Evolutionary conservation across 2,888 invertebrate species (phyloP).

Genomic region (Gandaritis pyraliata): DNA sequence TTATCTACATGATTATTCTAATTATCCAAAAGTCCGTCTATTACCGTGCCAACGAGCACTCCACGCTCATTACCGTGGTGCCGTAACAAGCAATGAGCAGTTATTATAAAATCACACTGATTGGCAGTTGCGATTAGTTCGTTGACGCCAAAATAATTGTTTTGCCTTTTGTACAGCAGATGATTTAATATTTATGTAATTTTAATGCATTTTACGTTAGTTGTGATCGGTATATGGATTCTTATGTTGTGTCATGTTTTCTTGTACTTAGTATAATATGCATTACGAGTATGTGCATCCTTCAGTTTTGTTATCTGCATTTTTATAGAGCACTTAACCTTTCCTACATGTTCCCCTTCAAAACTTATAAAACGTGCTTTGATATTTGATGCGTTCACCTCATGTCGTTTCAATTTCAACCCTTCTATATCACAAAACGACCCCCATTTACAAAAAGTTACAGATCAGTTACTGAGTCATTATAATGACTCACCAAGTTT

Average conservation of each 20-base stretch:
- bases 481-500: conserved; percentile 55
- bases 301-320: no score
- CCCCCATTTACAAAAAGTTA: conserved; percentile 27
- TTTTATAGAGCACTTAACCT: background rate
- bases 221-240: no score
- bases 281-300: no score
- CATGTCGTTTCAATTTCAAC: conserved; percentile 22
- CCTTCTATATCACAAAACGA: conserved; percentile 32
- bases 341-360: background rate
- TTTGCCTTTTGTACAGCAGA: conserved; percentile 11
- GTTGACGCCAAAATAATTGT: conserved; percentile 23
- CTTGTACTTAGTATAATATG: no score
- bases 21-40: conserved; percentile 6
- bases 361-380: conserved; percentile 8
- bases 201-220: background rate
- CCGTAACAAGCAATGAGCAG: conserved; percentile 17
- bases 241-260: no score
- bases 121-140: conserved; percentile 24
- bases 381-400: conserved; percentile 29
- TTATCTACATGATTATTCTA: conserved; percentile 2
- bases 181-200: background rate
- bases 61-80: conserved; percentile 15
- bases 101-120: conserved; percentile 23
- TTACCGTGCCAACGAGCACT: conserved; percentile 9
- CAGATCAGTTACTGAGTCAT: conserved; percentile 50